Percentiles rank a stretch among this genome's conserved stretches.
These are phyloP conservation scores for Eupristina koningsbergeri DNA, from an alignment of 1,140 invertebrate species.

Conservation along the genomic window DNA sequence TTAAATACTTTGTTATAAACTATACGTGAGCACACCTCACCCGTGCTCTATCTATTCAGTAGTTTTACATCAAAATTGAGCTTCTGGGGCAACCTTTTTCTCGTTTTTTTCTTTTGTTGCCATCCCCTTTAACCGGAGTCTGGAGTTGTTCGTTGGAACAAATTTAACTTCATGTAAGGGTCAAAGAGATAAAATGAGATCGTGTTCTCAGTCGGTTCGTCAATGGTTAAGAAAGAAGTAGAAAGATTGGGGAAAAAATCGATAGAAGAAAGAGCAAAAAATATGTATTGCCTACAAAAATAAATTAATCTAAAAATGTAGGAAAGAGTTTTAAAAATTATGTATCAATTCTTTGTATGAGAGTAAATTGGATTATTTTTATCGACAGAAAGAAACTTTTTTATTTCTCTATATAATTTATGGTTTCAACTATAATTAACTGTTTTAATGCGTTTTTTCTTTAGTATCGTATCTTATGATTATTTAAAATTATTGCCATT, in stretches of 20 bases:
- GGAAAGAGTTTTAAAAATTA: too few species aligned
- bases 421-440: too few species aligned
- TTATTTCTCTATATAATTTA: too few species aligned
- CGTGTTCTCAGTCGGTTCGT: slow-evolving; percentile 57
- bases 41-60: slow-evolving; percentile 32
- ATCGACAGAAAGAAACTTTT: not conserved
- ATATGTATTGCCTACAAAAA: slow-evolving; percentile 59
- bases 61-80: not conserved
- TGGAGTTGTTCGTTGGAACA: slow-evolving; percentile 55
- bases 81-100: slow-evolving; percentile 2
- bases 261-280: slow-evolving; percentile 58
- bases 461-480: too few species aligned
- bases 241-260: not conserved
- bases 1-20: too few species aligned
- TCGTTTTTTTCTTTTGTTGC: slow-evolving; percentile 3
- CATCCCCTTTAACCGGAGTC: slow-evolving; percentile 34
- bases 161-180: slow-evolving; percentile 65
- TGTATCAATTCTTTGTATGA: not conserved
- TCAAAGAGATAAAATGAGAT: slow-evolving; percentile 67
- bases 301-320: slow-evolving; percentile 53
- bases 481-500: too few species aligned
- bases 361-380: not conserved
- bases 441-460: too few species aligned
- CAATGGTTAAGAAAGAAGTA: not conserved
- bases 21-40: not conserved